A percentile compares a stretch with the other conserved stretches of the same genome.
These are phyloP conservation scores for Calosoma granatense DNA, from an alignment of 1,140 invertebrate species.

Conservation along the genomic window DNA sequence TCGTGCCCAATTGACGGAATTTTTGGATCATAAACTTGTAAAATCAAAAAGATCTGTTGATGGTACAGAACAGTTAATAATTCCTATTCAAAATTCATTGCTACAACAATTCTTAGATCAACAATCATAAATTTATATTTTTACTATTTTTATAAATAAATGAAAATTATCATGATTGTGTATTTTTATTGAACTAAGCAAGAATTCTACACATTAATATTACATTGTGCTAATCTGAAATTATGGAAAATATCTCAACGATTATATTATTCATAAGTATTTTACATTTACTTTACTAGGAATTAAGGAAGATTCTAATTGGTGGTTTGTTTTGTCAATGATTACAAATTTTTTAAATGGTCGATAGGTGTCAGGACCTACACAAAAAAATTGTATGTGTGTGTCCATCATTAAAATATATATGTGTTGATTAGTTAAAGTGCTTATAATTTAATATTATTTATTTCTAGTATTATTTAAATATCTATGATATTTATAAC, in stretches of 20 bases:
- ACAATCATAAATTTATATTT: not conserved
- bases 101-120: constrained; percentile 62
- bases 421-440: not conserved
- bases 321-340: not conserved
- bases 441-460: not conserved
- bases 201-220: too few species aligned
- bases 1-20: constrained; percentile 83
- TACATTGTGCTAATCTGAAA: too few species aligned
- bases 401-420: not conserved
- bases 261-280: too few species aligned
- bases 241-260: too few species aligned
- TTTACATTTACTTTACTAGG: too few species aligned
- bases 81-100: constrained; percentile 64
- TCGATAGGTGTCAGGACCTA: too few species aligned
- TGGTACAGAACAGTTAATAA: constrained; percentile 68
- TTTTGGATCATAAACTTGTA: constrained; percentile 85
- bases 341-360: not conserved
- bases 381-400: too few species aligned
- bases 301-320: too few species aligned
- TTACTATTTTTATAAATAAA: not conserved
- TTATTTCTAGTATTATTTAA: not conserved
- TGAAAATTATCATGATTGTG: not conserved
- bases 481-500: not conserved
- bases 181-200: not conserved
- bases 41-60: constrained; percentile 67